Conservation (phyloP, 2,113 vertebrate species). For the Elanoides forficatus region DNA sequence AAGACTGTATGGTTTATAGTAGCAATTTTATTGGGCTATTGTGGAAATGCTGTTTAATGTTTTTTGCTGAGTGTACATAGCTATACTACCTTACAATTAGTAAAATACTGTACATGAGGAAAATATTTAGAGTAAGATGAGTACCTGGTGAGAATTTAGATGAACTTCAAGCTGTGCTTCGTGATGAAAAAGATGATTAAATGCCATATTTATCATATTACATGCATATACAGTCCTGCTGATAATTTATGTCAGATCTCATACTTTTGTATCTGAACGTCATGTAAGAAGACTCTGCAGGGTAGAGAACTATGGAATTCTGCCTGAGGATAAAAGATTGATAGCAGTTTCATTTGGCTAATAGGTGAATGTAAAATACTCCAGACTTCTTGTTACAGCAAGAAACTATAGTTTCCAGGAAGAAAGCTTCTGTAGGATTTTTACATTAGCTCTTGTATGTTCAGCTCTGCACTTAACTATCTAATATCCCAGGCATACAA, state of each 20-base stretch:
- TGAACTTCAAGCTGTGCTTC: not conserved
- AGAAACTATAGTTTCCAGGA: not conserved
- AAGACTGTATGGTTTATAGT: not conserved
- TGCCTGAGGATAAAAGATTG: not conserved
- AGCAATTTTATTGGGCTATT: not conserved
- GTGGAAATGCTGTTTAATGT: not conserved
- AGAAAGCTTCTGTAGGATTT: not conserved
- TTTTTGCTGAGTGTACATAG: not conserved
- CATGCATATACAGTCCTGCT: not conserved
- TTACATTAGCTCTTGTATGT: not conserved
- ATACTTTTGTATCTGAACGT: not conserved
- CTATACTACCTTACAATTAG: not conserved
- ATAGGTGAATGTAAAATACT: not conserved
- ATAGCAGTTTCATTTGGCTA: not conserved
- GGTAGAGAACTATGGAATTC: not conserved
- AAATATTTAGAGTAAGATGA: not conserved
- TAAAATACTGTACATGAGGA: not conserved
- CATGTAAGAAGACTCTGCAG: too few relatives aligned
- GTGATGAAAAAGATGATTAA: not conserved
- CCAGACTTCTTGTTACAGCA: not conserved
- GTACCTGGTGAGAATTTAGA: not conserved
- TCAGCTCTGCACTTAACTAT: not conserved
- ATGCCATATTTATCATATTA: not conserved
- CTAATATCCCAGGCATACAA: not conserved
- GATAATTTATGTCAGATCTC: not conserved